A percentile compares a stretch with the other conserved stretches of the same genome.
These are phyloP conservation scores for Zaprionus africanus DNA, from an alignment of 1,140 invertebrate species.

Conservation along the genomic window DNA sequence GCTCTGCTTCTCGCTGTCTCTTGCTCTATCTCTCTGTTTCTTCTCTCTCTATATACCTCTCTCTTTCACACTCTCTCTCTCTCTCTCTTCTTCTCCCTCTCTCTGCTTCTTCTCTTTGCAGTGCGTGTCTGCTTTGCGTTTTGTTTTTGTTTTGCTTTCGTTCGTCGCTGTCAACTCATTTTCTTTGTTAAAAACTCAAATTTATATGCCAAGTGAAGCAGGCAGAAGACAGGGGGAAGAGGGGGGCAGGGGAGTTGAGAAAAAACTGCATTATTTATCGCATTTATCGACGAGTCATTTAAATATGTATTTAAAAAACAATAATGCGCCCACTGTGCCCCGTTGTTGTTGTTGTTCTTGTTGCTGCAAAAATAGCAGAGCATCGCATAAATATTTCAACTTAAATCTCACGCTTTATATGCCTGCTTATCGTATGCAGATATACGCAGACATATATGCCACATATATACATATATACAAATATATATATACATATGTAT, in stretches of 20 bases:
- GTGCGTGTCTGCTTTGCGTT: background rate
- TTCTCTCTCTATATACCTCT: too few species aligned
- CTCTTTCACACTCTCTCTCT: too few species aligned
- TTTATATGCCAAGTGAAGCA: conserved; percentile 58
- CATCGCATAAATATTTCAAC: conserved; percentile 73
- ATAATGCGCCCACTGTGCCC: conserved; percentile 24
- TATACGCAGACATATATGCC: background rate
- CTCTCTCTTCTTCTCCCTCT: too few species aligned
- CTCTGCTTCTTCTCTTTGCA: too few species aligned
- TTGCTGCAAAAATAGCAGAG: conserved; percentile 59
- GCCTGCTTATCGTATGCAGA: conserved; percentile 8
- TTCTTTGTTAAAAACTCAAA: conserved; percentile 64
- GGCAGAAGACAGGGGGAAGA: too few species aligned
- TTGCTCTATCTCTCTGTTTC: background rate
- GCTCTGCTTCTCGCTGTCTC: conserved; percentile 25
- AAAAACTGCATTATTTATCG: conserved; percentile 72
- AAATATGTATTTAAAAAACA: conserved; percentile 72
- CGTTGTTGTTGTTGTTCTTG: conserved; percentile 9
- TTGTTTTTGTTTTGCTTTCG: conserved; percentile 41
- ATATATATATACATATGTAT: background rate
- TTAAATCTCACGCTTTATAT: conserved; percentile 73
- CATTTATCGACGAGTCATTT: conserved; percentile 71
- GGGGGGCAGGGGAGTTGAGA: background rate
- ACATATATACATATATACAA: background rate
- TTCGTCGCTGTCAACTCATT: conserved; percentile 29